phyloP scores from a whole-genome alignment of 2,113 vertebrate species.

The Poecilia latipinna region DNA sequence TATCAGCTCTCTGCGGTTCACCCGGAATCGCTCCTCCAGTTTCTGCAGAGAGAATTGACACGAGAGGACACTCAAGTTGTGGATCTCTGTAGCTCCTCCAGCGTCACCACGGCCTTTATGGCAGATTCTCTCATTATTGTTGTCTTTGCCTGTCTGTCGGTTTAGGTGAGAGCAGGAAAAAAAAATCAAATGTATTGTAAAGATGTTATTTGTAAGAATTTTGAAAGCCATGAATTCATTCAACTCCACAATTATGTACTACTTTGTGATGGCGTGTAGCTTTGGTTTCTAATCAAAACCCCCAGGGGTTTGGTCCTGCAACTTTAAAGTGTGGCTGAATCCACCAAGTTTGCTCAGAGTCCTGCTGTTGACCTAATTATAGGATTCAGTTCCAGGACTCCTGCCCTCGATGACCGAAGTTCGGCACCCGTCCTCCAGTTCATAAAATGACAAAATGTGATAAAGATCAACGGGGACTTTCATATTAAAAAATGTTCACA shows the following conservation, averaged over 20 bases:
- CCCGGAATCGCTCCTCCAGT: constrained; percentile 97
- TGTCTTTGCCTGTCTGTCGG: background rate
- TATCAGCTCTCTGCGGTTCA: constrained; percentile 95
- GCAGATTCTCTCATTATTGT: background rate
- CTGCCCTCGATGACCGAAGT: too few species aligned
- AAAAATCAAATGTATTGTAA: background rate
- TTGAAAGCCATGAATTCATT: background rate
- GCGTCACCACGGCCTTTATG: background rate
- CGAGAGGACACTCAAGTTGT: background rate
- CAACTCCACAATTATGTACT: background rate
- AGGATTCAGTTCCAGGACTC: too few species aligned
- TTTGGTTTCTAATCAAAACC: too few species aligned
- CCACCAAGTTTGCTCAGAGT: background rate
- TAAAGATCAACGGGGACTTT: too few species aligned
- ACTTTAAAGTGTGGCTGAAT: background rate
- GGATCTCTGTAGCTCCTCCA: background rate
- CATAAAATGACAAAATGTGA: too few species aligned
- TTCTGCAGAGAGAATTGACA: constrained; percentile 80
- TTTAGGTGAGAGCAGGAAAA: background rate
- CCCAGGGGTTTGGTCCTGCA: too few species aligned
- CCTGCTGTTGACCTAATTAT: background rate
- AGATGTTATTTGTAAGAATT: background rate
- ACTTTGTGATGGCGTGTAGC: background rate
- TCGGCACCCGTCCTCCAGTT: too few species aligned
- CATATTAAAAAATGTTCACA: too few species aligned